These are phyloP conservation scores for Centropyge bicolor DNA, from an alignment of 2,797 vertebrate species.

Conservation along the genomic window DNA sequence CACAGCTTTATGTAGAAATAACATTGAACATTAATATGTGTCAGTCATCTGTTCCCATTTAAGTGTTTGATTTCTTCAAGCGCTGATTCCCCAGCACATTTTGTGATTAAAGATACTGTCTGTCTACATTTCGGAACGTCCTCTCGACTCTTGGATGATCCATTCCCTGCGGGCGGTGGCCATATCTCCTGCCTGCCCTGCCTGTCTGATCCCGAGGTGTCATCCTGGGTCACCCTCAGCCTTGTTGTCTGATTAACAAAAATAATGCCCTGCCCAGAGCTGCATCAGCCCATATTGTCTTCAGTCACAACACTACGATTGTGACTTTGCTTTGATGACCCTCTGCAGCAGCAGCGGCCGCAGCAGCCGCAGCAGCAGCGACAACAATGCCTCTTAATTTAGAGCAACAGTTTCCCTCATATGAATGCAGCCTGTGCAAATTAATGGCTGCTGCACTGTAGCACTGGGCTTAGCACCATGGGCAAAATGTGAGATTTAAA, in stretches of 20 bases:
- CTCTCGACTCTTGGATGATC: conserved; percentile 41
- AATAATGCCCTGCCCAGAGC: conserved; percentile 65
- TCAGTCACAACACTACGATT: conserved; percentile 48
- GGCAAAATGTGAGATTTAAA: conserved; percentile 79
- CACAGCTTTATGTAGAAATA: conserved; percentile 19
- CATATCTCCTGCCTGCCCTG: conserved; percentile 31
- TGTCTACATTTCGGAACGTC: conserved; percentile 24
- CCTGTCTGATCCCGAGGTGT: conserved; percentile 57
- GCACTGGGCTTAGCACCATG: conserved; percentile 55
- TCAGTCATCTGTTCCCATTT: conserved; percentile 34
- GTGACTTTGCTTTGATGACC: conserved; percentile 68
- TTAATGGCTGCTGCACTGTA: conserved; percentile 66
- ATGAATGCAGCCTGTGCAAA: conserved; percentile 75
- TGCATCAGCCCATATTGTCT: conserved; percentile 63
- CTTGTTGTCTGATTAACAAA: conserved; percentile 74
- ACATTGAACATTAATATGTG: conserved; percentile 34
- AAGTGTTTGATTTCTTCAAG: conserved; percentile 41
- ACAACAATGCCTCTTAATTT: conserved; percentile 61
- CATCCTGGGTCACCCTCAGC: conserved; percentile 63
- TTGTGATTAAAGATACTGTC: conserved; percentile 36
- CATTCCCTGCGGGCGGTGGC: conserved; percentile 8
- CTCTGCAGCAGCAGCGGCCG: conserved; percentile 37
- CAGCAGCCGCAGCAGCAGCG: conserved; percentile 20
- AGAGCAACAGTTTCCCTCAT: conserved; percentile 73
- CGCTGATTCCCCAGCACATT: conserved; percentile 2